Base-by-base conservation (phyloP, 2,797 vertebrate genomes). In the Nasua narica region DNA sequence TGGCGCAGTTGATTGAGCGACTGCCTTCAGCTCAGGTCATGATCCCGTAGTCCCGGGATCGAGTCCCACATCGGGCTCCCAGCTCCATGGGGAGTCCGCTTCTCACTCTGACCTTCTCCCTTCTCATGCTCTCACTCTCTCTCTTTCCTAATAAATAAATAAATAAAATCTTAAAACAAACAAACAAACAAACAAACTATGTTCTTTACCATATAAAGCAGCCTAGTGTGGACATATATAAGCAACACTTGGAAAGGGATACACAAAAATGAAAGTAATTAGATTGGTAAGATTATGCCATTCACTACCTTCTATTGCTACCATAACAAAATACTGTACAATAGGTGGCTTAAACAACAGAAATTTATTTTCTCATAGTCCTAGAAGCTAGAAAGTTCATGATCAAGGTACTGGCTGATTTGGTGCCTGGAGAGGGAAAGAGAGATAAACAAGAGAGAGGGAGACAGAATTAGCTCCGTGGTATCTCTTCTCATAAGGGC, bases 151-250 rank as follows among this genome's bases (percentile, higher is more conserved):
- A n/a, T n/a, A n/a, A n/a, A n/a, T n/a, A n/a, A n/a, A n/a, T n/a
- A n/a, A n/a, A n/a, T n/a, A n/a, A n/a, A n/a, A n/a, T n/a, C n/a
- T n/a, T n/a, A n/a, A n/a, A n/a, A n/a, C n/a, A n/a, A n/a, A n/a
- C n/a, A n/a, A n/a, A n/a, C n/a, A n/a, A n/a, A n/a, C n/a, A n/a
- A n/a, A n/a, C n/a, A 94, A 95, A 92, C 35, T 90, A 19, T 89
- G 52, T 35, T 90, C 19, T 13, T 95, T 43, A 85, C 40, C 58
- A 69, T 94, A 67, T 87, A 62, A 95, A 96, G 89, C 67, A 93
- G 27, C 67, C 62, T 23, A 60, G 27, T 92, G 56, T 84, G 83
- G 37, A 81, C 48, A 70, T 83, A 76, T 67, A 72, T 52, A 35
- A 70, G 25, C 7, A 96, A 81, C 12, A 95, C 48, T 12, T 95